Percentiles rank a stretch among this genome's conserved stretches.
Evolutionary conservation across 2,888 invertebrate genomes (phyloP).

Genomic region (Cryptus armator): DNA sequence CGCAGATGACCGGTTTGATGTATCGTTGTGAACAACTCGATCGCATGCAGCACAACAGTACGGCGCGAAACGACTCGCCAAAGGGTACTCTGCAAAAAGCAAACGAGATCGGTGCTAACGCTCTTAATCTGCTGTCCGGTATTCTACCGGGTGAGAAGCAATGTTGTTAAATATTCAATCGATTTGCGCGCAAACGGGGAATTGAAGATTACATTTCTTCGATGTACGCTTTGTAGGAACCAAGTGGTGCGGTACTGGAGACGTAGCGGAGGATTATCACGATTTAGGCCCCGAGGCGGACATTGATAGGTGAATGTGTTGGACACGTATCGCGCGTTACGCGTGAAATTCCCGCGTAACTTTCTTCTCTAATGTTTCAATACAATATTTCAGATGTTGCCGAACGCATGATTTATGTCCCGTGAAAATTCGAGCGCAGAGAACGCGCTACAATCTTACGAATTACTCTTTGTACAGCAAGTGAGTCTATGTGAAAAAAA

Average conservation of each 20-base stretch:
- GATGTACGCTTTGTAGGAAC: constrained; percentile 88
- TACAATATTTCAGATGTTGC: constrained; percentile 88
- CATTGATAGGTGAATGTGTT: constrained; percentile 79
- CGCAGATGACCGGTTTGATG: constrained; percentile 93
- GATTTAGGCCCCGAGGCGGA: constrained; percentile 91
- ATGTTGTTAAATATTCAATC: neutral
- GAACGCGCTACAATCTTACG: constrained; percentile 91
- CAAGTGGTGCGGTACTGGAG: constrained; percentile 97
- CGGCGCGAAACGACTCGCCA: constrained; percentile 56
- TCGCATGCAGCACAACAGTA: constrained; percentile 71
- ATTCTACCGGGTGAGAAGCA: constrained; percentile 91
- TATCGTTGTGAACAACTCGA: constrained; percentile 91
- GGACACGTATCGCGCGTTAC: neutral
- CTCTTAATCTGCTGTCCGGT: constrained; percentile 91
- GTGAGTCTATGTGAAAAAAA: constrained; percentile 81
- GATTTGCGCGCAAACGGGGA: neutral
- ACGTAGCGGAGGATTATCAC: constrained; percentile 93
- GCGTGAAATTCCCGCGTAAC: neutral
- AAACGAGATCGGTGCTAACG: constrained; percentile 88
- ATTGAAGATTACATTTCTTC: constrained; percentile 12
- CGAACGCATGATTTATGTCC: constrained; percentile 96
- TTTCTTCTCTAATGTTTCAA: neutral
- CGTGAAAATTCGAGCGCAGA: constrained; percentile 90
- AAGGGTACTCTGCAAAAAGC: constrained; percentile 69
- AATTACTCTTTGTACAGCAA: constrained; percentile 95